These are phyloP conservation scores for Cromileptes altivelis DNA, from an alignment of 2,113 vertebrate species.

Conservation along the genomic window DNA sequence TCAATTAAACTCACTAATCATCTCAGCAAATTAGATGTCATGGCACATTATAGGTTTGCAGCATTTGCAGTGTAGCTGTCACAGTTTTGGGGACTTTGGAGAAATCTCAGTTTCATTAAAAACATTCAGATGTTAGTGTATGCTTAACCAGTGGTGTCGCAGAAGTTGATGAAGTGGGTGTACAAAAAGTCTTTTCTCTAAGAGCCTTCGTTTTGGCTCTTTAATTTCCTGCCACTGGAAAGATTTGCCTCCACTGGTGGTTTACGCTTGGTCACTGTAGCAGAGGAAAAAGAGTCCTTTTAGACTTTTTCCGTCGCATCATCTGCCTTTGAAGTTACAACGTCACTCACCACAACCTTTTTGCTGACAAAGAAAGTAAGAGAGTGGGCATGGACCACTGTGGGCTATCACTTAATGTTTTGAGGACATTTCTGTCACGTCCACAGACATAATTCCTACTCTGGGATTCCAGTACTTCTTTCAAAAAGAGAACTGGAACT, in stretches of 20 bases:
- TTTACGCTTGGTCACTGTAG: constrained; percentile 89
- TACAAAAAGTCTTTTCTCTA: constrained; percentile 68
- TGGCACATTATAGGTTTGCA: neutral
- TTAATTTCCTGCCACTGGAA: constrained; percentile 64
- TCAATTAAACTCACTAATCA: no score
- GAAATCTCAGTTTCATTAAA: neutral
- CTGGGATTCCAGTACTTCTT: constrained; percentile 57
- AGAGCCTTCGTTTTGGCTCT: constrained; percentile 87
- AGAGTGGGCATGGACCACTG: constrained; percentile 53
- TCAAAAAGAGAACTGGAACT: no score
- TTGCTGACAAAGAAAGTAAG: constrained; percentile 75
- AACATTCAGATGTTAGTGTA: neutral
- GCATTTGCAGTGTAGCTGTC: no score
- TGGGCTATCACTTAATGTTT: constrained; percentile 40
- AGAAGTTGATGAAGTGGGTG: no score
- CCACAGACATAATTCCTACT: constrained; percentile 16
- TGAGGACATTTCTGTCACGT: constrained; percentile 11
- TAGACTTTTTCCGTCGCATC: constrained; percentile 29
- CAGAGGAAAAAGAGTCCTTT: constrained; percentile 83
- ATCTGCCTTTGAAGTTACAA: neutral
- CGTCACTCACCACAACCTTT: constrained; percentile 42
- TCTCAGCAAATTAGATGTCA: neutral
- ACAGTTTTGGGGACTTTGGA: neutral
- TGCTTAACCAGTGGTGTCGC: neutral
- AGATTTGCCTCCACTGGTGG: constrained; percentile 48